A percentile compares a stretch with the other conserved stretches of the same genome.
phyloP scores from a whole-genome alignment of 2,797 vertebrate species.

The Hippopotamyrus pictus region DNA sequence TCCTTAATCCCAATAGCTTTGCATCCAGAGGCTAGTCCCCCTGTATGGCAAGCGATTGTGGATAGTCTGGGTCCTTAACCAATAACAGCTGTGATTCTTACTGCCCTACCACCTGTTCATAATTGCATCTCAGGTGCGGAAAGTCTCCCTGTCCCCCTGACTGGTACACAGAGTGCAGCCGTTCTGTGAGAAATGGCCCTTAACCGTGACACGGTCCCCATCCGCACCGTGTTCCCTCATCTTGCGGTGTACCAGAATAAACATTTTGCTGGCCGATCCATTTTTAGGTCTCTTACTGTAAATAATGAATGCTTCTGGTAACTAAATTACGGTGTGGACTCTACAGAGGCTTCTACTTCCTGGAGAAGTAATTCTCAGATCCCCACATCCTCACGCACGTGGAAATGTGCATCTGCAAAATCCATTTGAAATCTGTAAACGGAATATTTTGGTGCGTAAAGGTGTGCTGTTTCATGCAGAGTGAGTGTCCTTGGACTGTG shows the following conservation, averaged over 20 bases:
- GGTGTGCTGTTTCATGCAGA: neutral
- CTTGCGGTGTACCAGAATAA: neutral
- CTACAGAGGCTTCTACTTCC: neutral
- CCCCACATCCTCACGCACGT: neutral
- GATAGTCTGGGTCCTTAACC: neutral
- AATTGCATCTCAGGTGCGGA: neutral
- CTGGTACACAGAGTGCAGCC: neutral
- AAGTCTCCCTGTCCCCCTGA: neutral
- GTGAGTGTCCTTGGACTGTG: neutral
- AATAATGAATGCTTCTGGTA: slow-evolving; percentile 24
- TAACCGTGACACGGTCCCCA: neutral
- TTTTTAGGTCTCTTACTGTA: slow-evolving; percentile 21
- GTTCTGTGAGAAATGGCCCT: slow-evolving; percentile 13
- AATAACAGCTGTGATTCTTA: neutral
- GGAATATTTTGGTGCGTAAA: neutral
- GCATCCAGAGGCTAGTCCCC: neutral
- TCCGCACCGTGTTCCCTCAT: neutral
- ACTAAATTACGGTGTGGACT: slow-evolving; percentile 6
- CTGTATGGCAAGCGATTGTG: neutral
- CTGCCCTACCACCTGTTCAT: neutral
- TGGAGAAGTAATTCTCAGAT: neutral
- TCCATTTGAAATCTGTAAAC: neutral
- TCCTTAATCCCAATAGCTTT: neutral
- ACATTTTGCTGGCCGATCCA: slow-evolving; percentile 3
- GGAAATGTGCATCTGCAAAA: neutral